Evolutionary conservation across 2,797 vertebrate species (phyloP).

Genomic region (Channa striata): DNA sequence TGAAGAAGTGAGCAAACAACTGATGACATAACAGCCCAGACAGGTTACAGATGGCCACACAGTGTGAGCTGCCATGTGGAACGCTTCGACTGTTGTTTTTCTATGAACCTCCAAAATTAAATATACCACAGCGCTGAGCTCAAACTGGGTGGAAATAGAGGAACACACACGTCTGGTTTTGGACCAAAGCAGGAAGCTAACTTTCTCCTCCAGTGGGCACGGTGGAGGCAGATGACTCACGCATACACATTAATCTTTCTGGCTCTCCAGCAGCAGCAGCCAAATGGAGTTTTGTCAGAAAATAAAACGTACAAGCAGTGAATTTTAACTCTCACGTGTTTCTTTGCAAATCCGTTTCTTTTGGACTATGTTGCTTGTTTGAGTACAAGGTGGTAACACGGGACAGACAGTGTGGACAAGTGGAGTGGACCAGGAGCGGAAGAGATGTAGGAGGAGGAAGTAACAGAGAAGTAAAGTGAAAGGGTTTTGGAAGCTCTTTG

Average conservation of each 20-base stretch:
- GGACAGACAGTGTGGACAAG: background rate
- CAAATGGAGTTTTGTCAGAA: constrained; percentile 35
- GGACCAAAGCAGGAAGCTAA: constrained; percentile 54
- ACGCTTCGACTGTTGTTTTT: background rate
- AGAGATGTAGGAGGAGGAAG: background rate
- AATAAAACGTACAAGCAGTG: constrained; percentile 9
- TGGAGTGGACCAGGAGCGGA: background rate
- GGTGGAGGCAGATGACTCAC: constrained; percentile 59
- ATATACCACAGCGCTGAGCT: constrained; percentile 19
- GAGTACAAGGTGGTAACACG: background rate
- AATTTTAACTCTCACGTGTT: constrained; percentile 18
- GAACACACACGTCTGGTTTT: constrained; percentile 27
- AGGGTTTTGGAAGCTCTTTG: background rate
- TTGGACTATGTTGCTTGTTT: background rate
- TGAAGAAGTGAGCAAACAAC: constrained; percentile 20
- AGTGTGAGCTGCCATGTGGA: constrained; percentile 31
- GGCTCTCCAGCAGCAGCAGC: constrained; percentile 41
- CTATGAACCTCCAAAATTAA: constrained; percentile 28
- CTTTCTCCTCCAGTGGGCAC: constrained; percentile 53
- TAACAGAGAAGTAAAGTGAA: background rate
- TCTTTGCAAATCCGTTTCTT: constrained; percentile 19
- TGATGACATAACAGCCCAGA: constrained; percentile 27
- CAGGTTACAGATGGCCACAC: constrained; percentile 51
- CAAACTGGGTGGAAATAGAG: constrained; percentile 33
- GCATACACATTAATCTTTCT: constrained; percentile 49